These are phyloP conservation scores for Silurus glanis DNA, from an alignment of 2,113 vertebrate genomes.

Conservation along the genomic window DNA sequence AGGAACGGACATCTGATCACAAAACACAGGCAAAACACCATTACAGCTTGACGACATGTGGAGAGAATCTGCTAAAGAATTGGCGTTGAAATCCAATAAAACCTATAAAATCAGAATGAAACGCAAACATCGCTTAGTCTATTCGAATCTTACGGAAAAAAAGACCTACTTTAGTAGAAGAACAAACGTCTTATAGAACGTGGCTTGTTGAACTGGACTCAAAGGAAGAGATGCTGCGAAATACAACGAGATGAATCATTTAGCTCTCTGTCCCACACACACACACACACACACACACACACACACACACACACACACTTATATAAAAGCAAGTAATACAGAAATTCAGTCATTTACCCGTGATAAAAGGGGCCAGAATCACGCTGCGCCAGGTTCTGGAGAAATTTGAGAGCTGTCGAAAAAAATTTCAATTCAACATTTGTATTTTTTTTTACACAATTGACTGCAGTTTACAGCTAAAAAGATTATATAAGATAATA, in stretches of 20 bases:
- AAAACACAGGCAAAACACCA: neutral
- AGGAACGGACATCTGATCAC: constrained; percentile 85
- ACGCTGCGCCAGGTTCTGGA: constrained; percentile 81
- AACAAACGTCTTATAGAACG: constrained; percentile 82
- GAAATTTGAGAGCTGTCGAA: constrained; percentile 69
- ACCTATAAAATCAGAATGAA: neutral
- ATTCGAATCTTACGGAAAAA: neutral
- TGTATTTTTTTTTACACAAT: neutral
- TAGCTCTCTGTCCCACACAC: neutral
- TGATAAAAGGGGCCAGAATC: constrained; percentile 83
- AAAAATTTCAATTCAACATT: neutral
- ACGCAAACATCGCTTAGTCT: neutral
- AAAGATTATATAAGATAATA: neutral
- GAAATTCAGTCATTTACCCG: constrained; percentile 71
- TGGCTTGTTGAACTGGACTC: constrained; percentile 78
- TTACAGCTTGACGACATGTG: neutral
- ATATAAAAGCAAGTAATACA: neutral
- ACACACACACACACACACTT: neutral
- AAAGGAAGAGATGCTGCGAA: constrained; percentile 81
- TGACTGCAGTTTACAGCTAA: neutral
- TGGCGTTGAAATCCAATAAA: neutral
- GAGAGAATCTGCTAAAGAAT: neutral
- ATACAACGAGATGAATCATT: neutral
- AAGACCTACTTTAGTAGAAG: constrained; percentile 85
- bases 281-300: too few species aligned